These are phyloP conservation scores for Dasypolia templi DNA, from an alignment of 2,888 invertebrate genomes.

Conservation along the genomic window DNA sequence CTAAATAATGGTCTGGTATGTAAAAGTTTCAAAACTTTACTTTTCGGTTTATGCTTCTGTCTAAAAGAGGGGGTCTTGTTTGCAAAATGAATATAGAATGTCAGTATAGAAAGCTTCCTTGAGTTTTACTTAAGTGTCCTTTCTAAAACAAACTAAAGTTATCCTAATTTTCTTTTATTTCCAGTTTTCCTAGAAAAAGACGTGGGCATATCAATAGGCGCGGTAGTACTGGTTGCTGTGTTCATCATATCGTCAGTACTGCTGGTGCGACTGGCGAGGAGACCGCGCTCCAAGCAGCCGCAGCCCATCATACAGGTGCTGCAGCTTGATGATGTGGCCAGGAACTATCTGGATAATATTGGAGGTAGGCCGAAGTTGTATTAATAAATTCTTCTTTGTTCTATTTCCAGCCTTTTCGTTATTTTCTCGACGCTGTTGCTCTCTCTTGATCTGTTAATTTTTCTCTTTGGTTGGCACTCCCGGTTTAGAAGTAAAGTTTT, in stretches of 20 bases:
- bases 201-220: constrained; percentile 86
- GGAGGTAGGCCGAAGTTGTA: constrained; percentile 70
- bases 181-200: constrained; percentile 84
- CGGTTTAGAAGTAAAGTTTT: too few species aligned
- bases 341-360: constrained; percentile 84
- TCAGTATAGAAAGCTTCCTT: too few species aligned
- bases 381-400: not conserved
- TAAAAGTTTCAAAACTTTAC: not conserved
- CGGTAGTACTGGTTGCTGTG: constrained; percentile 79
- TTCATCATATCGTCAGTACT: constrained; percentile 81
- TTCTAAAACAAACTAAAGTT: too few species aligned
- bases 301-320: constrained; percentile 86
- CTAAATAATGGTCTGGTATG: too few species aligned
- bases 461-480: not conserved
- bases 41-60: not conserved
- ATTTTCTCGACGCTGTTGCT: not conserved
- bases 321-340: constrained; percentile 85
- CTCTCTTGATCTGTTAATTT: not conserved
- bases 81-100: too few species aligned
- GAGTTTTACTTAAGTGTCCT: too few species aligned
- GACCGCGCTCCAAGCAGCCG: constrained; percentile 78
- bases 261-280: constrained; percentile 76
- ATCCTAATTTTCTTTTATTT: constrained; percentile 55
- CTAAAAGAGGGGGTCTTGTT: not conserved
- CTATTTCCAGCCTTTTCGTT: not conserved